Evolutionary conservation across 2,113 vertebrate genomes (phyloP).

Genomic region (Oreotrochilus melanogaster): DNA sequence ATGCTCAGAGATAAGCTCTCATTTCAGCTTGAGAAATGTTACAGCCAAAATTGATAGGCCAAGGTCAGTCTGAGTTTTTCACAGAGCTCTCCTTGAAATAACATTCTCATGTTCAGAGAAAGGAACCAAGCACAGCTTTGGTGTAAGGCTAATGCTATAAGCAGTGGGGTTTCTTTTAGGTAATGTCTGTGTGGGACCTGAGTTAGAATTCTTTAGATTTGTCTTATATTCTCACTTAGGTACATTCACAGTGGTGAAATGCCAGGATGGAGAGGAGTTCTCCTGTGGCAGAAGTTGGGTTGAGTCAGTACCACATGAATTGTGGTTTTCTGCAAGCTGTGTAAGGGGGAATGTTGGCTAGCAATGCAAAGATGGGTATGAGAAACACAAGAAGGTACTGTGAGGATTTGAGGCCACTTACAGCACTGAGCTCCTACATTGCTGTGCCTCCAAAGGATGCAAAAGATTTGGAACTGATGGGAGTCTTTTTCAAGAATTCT

Average conservation of each 20-base stretch:
- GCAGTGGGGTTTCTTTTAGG: not conserved
- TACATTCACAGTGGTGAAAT: not conserved
- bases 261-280: not conserved
- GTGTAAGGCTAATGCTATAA: not conserved
- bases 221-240: not conserved
- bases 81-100: not conserved
- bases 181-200: not conserved
- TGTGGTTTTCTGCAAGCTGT: not conserved
- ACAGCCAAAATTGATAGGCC: constrained; percentile 10
- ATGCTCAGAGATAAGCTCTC: constrained; percentile 31
- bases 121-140: not conserved
- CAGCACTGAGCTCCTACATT: not conserved
- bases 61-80: constrained; percentile 31
- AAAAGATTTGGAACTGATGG: not conserved
- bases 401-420: rapidly evolving
- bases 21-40: constrained; percentile 8
- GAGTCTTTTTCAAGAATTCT: not conserved
- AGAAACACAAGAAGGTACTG: not conserved
- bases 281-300: not conserved
- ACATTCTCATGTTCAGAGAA: not conserved
- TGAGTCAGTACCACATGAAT: rapidly evolving
- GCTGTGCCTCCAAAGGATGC: not conserved
- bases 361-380: not conserved
- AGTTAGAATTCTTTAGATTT: not conserved
- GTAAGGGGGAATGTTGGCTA: not conserved